Base-by-base conservation (phyloP, 2,888 invertebrate species). In the Serripes groenlandicus region DNA sequence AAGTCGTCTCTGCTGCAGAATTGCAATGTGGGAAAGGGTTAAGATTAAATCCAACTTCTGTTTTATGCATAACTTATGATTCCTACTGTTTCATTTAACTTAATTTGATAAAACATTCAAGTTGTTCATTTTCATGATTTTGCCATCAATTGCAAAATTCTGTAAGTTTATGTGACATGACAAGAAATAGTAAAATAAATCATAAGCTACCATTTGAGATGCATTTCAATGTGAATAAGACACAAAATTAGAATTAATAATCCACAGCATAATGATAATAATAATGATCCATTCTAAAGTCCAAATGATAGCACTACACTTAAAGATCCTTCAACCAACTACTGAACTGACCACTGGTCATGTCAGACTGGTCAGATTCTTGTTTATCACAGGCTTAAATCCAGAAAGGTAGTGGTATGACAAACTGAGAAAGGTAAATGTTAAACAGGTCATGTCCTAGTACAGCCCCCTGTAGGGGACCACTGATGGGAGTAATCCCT, bases 381-480 rank as follows among this genome's bases (percentile, higher is more conserved):
- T 21, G 70, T 70, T 70, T 70, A 70, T 70, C 70, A 70, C 70
- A 70, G 32, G 1, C 32, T 54, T 54, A 23, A 52, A 15, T 21
- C 52, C 70, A 32, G 7, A 30, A 30, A 34, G 30, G n/a, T 56
- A 26, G 56, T 21, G 56, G 56, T 15, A 9, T 56, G 28, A 56
- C 28, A 56, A 56, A 56, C 56, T 56, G 56, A 23, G 18, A 56
- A 56, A n/a, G 23, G 23, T 26, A 1, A 56, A 15, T 23, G 23
- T n/a, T 26, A 2, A 56, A 21, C 56, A 49, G 49, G n/a, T n/a
- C n/a, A n/a, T n/a, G n/a, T n/a, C n/a, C n/a, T n/a, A n/a, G n/a
- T n/a, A n/a, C n/a, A n/a, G n/a, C n/a, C n/a, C n/a, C n/a, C n/a
- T n/a, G n/a, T n/a, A n/a, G n/a, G n/a, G n/a, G n/a, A n/a, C n/a